Evolutionary conservation across 2,113 vertebrate species (phyloP), one percentile per base, ranked within the genome.

Genomic region (Onychorhynchus coronatus): DNA sequence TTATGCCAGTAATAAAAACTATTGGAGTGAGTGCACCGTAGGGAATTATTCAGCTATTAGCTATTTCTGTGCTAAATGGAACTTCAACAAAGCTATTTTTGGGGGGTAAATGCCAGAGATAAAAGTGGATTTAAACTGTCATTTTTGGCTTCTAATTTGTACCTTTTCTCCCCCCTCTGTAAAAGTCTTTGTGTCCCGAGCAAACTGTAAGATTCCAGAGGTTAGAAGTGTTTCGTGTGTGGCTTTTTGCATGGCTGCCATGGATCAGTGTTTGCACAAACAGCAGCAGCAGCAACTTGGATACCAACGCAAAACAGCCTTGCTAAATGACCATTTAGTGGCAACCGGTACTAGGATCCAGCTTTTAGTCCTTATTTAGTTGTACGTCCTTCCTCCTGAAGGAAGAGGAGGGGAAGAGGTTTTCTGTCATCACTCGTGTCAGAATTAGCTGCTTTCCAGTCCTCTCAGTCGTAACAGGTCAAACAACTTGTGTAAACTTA

Each of bases 311-410:
- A 84, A 88, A 94, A 86, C 90, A 86, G 3, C 44, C 85, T 44
- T 47, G 42, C 31, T 91, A 59, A 93, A 88, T 67, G 63, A 71
- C 82, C 50, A 31, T 81, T 84, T 77, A 78, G 73, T 92, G 61
- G 28, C 56, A 82, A 17, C 53, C 62, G 8, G 0, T 76, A 35
- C 66, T 47, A 9, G 66, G n/a, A 85, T 25, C 25, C 37, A 63
- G 52, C 65, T 77, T 92, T 80, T 41, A 78, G 70, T 90, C 95
- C 88, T 91, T 96, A 89, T 96, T 96, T 95, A 90, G 95, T 53
- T 81, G 61, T 62, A 28, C 31, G 77, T 72, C 53, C 58, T 30
- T 28, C 46, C 37, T 72, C 14, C 53, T 53, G 62, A 22, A 66
- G 42, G 11, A 23, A 37, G 24, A 27, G 13, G 11, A 33, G 42